Evolutionary conservation across 2,888 invertebrate species (phyloP), one percentile per base, ranked within the genome.

Genomic region (Calameuta idolon): DNA sequence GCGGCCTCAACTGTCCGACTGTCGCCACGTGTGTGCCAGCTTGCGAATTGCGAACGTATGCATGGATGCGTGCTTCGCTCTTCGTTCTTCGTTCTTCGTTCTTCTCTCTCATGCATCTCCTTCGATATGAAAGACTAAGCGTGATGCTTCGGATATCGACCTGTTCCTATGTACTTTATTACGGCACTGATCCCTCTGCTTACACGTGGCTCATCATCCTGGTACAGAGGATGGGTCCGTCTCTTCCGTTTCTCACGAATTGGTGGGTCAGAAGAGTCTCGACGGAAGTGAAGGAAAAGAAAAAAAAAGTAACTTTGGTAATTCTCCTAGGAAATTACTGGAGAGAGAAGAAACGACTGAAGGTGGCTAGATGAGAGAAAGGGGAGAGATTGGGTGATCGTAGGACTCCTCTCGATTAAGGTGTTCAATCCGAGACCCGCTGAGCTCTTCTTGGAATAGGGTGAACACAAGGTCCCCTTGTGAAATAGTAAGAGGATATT

Each of bases 21-120:
- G 85, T 84, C 85, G 86, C 88, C 88, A 88, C 88, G 88, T 88
- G 88, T 85, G 85, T 85, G 87, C 83, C 88, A 87, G 88, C 86
- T 88, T 88, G 87, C 84, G 83, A 31, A 34, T 88, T 87, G 87
- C 84, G 83, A 31, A 34, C 71, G 71, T 5, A 71, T 34, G 31
- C 33, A 71, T 30, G 80, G 79, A 78, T 79, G 78, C 81, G 77
- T 79, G 71, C 77, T 76, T 76, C 73, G 71, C 69, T 75, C 33
- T 79, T 79, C 75, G 71, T 77, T 78, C 79, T 79, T 80, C 80
- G 76, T 33, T 35, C 35, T 35, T 35, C 35, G 0, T 31, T 35
- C 35, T 35, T 75, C 77, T 30, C 69, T n/a, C 34, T 76, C 34
- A 34, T 11, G 76, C 74, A 68, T 76, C 76, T 69, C 34, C 76